Evolutionary conservation across 1,140 invertebrate genomes (phyloP).

Genomic region (Atta texana): DNA sequence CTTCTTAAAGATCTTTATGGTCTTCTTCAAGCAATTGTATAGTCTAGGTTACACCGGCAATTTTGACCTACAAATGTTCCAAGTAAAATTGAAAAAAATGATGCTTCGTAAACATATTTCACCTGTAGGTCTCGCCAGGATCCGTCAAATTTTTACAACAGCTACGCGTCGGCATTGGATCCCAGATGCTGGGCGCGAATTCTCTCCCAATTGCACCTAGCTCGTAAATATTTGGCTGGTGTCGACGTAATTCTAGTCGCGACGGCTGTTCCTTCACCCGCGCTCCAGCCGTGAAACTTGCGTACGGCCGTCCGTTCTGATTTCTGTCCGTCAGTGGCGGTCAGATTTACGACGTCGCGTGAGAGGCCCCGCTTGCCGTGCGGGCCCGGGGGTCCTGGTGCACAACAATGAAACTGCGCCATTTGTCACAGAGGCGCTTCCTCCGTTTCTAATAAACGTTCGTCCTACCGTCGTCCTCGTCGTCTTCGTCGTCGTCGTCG

Average conservation of each 20-base stretch:
- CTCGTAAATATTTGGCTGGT: conserved; percentile 61
- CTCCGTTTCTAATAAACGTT: conserved; percentile 80
- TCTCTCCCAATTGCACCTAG: conserved; percentile 39
- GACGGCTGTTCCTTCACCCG: conserved; percentile 43
- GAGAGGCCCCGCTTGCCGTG: conserved; percentile 66
- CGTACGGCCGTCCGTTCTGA: conserved; percentile 70
- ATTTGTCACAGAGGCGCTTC: conserved; percentile 82
- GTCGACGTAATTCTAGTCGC: conserved; percentile 46
- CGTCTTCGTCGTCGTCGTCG: conserved; percentile 2
- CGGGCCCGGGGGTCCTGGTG: conserved; percentile 69
- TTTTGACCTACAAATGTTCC: neutral
- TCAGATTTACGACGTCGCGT: conserved; percentile 78
- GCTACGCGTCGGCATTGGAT: conserved; percentile 16
- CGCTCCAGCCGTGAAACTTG: conserved; percentile 62
- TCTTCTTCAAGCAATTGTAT: neutral
- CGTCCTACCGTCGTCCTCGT: conserved; percentile 44
- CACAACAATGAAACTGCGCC: conserved; percentile 80
- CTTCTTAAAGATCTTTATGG: neutral
- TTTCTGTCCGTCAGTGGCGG: conserved; percentile 79
- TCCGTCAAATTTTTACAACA: conserved; percentile 47
- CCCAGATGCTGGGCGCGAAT: conserved; percentile 31
- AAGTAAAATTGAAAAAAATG: neutral
- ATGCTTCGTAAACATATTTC: conserved; percentile 21
- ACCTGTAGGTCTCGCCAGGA: neutral
- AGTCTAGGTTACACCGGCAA: neutral